Conservation (phyloP, 2,888 invertebrate genomes). For the Yponomeuta cagnagella region DNA sequence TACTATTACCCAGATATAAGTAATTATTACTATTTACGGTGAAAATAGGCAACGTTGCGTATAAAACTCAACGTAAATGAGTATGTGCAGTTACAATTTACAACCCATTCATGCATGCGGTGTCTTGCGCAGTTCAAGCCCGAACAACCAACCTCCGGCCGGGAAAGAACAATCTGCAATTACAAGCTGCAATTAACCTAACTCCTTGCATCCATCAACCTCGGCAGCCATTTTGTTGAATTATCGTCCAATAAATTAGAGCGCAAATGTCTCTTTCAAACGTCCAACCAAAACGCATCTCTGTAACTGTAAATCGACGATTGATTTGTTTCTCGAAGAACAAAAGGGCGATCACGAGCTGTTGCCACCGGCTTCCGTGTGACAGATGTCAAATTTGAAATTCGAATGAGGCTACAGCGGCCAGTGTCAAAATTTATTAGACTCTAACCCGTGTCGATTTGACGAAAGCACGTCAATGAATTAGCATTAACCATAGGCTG, state of each 20-base stretch:
- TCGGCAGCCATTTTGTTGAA: slow-evolving; percentile 47
- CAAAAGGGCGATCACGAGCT: not conserved
- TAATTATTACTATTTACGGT: no score
- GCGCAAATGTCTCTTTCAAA: slow-evolving; percentile 62
- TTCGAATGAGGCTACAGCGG: slow-evolving; percentile 36
- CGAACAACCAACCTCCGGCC: slow-evolving; percentile 31
- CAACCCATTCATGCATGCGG: not conserved
- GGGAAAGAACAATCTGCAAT: slow-evolving; percentile 44
- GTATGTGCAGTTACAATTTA: not conserved
- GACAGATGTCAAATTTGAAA: slow-evolving; percentile 55
- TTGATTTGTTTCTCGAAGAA: slow-evolving; percentile 4
- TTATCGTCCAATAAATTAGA: slow-evolving; percentile 58
- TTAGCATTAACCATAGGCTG: slow-evolving; percentile 35
- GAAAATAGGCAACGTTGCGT: no score
- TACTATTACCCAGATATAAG: no score
- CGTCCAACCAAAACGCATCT: slow-evolving; percentile 39
- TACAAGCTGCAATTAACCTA: slow-evolving; percentile 57
- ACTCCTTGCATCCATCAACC: slow-evolving; percentile 29
- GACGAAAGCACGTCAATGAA: slow-evolving; percentile 40
- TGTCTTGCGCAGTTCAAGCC: slow-evolving; percentile 18
- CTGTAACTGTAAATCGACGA: not conserved
- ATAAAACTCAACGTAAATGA: not conserved
- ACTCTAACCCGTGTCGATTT: slow-evolving; percentile 33
- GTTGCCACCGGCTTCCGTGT: slow-evolving; percentile 28
- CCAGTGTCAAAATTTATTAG: slow-evolving; percentile 11